phyloP scores from a whole-genome alignment of 30 jellyfish, hydroid and myxozoan species.

The Chrysaora quinquecirrha region DNA sequence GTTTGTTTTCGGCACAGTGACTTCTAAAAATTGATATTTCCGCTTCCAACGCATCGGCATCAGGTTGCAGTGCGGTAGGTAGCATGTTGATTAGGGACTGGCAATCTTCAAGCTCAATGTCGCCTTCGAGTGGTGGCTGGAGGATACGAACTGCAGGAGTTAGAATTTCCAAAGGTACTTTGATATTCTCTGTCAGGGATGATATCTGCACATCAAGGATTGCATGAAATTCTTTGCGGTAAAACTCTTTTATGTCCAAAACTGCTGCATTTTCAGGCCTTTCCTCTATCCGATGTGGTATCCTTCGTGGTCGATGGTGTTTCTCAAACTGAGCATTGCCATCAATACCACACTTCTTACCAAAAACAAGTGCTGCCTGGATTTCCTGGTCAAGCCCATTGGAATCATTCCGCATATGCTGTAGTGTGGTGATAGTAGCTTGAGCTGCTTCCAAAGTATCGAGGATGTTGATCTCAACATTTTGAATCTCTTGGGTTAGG shows the following conservation, averaged over 20 bases:
- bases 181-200: conserved; percentile 13
- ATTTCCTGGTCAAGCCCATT: conserved; percentile 10
- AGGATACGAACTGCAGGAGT: not conserved
- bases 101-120: conserved; percentile 12
- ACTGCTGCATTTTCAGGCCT: not conserved
- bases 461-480: not conserved
- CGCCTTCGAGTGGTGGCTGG: conserved; percentile 1
- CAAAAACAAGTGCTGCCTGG: conserved; percentile 16
- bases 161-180: conserved; percentile 5
- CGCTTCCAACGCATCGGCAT: conserved; percentile 28
- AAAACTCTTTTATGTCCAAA: not conserved
- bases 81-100: conserved; percentile 14
- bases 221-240: conserved; percentile 2
- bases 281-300: not conserved
- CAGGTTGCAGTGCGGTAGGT: conserved; percentile 32
- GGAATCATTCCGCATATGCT: conserved; percentile 8
- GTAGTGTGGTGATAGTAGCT: conserved; percentile 10
- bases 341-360: conserved; percentile 10
- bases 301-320: not conserved
- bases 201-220: conserved; percentile 4
- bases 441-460: conserved; percentile 21
- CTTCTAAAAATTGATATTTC: conserved; percentile 18
- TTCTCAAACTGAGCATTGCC: not conserved
- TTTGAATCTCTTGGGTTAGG: conserved; percentile 6
- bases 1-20: conserved; percentile 26